These are phyloP conservation scores for Lucilia cuprina DNA, from an alignment of 1,140 invertebrate genomes.

Conservation along the genomic window DNA sequence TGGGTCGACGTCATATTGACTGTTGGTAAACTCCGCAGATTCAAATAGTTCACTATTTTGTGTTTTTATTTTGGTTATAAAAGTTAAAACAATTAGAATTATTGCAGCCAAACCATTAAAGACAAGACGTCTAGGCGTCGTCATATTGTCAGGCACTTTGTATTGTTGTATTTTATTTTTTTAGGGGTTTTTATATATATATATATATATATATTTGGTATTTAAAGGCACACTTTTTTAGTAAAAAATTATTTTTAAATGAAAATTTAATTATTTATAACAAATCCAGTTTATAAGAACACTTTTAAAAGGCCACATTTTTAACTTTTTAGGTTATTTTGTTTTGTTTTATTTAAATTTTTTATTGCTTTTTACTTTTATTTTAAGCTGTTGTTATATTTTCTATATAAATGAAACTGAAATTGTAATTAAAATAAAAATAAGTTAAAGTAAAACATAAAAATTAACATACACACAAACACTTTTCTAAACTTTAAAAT, in stretches of 20 bases:
- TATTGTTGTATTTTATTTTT: background rate
- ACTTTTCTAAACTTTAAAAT: background rate
- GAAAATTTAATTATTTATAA: background rate
- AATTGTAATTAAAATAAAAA: background rate
- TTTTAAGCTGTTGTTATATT: background rate
- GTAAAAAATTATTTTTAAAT: background rate
- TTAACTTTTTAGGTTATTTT: background rate
- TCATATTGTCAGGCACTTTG: background rate
- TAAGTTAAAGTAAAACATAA: background rate
- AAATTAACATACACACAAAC: background rate
- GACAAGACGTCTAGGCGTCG: background rate
- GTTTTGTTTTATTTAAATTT: constrained; percentile 4
- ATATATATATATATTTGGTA: background rate
- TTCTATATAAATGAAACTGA: background rate
- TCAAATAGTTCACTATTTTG: constrained; percentile 26
- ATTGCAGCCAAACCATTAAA: background rate
- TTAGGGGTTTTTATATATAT: too few relatives aligned
- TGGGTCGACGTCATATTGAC: constrained; percentile 28
- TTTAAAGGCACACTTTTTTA: background rate
- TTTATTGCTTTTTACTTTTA: background rate
- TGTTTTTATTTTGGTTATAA: background rate
- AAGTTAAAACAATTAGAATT: background rate
- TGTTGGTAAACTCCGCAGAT: constrained; percentile 22
- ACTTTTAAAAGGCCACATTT: constrained; percentile 26
- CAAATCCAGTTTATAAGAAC: constrained; percentile 4